Base-by-base conservation (phyloP, 1,140 invertebrate genomes). In the Sycobia sp. region DNA sequence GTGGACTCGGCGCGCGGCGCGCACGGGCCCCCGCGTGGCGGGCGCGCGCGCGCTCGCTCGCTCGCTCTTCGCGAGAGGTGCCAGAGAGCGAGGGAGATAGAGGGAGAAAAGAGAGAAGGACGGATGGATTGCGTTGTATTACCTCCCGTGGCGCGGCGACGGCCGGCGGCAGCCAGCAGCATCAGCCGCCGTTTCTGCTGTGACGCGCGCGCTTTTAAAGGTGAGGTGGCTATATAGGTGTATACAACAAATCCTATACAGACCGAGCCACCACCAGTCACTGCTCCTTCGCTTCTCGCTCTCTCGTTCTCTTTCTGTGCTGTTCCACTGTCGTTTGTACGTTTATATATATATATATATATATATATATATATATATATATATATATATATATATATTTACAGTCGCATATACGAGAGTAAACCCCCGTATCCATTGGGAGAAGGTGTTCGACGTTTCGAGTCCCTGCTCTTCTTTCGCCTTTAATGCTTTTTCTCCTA, bases 191-290 rank as follows among this genome's bases (percentile, higher is more conserved):
- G 70, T 66, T 64, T 69, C 67, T 69, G 64, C n/a, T 71, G 70
- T 65, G 63, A 70, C 67, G 66, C 47, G 54, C 67, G 66, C 47
- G 54, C 60, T 60, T n/a, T n/a, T 41, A 39, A 59, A 58, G 34
- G 46, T 53, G 60, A 55, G 71, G 62, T 65, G 68, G 67, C 66
- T 69, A 71, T 68, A 69, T 69, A 72, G 70, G 71, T 71, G n/a
- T n/a, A n/a, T 67, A 70, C 71, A 73, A 58, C 46, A 50, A 51
- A 50, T 60, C 57, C 57, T 16, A 25, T n/a, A n/a, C n/a, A n/a
- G n/a, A n/a, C n/a, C n/a, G n/a, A n/a, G 29, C 29, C 29, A 7
- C 29, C 29, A 11, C 29, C 14, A 4, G 5, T 32, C 29, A 7
- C 29, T 25, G 9, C 14, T 14, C 16, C 27, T 49, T 29, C 34